These are phyloP conservation scores for Anthophora plumipes DNA, from an alignment of 2,888 invertebrate genomes.

Conservation along the genomic window DNA sequence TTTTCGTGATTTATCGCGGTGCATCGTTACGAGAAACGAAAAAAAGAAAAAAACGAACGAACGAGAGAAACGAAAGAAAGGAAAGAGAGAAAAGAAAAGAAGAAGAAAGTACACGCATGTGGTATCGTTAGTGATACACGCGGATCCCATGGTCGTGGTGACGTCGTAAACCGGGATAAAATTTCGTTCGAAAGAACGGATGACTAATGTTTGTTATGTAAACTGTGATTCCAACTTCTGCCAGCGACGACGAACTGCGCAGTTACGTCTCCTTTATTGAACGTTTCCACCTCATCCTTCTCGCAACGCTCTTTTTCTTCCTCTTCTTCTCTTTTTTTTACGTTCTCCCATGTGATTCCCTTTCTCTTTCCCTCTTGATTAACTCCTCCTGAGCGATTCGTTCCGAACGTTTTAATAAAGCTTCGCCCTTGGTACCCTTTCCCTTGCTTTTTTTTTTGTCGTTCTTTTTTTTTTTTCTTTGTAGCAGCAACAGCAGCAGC, in stretches of 20 bases:
- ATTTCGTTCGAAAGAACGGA: conserved; percentile 17
- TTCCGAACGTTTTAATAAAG: conserved; percentile 50
- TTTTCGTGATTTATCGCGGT: not conserved
- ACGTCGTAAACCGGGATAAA: conserved; percentile 24
- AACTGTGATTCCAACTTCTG: conserved; percentile 34
- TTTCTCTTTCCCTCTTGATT: conserved; percentile 23
- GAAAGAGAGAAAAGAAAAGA: no score
- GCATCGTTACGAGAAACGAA: no score
- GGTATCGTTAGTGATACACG: not conserved
- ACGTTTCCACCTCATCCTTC: conserved; percentile 18
- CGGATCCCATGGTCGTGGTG: not conserved
- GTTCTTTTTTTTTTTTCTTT: not conserved
- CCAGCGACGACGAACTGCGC: conserved; percentile 2
- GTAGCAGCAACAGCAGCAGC: not conserved
- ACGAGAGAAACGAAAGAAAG: no score
- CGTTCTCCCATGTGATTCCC: no score
- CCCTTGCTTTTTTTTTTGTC: conserved; percentile 14
- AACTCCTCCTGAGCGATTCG: conserved; percentile 34
- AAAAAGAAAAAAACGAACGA: not conserved
- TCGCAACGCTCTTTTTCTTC: conserved; percentile 23
- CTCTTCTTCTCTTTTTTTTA: conserved; percentile 17
- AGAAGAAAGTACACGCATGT: no score
- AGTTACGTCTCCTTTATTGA: conserved; percentile 19
- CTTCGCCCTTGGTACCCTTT: not conserved
- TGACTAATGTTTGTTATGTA: conserved; percentile 37